These are phyloP conservation scores for Miniopterus natalensis DNA, from an alignment of 2,113 vertebrate species.

Conservation along the genomic window DNA sequence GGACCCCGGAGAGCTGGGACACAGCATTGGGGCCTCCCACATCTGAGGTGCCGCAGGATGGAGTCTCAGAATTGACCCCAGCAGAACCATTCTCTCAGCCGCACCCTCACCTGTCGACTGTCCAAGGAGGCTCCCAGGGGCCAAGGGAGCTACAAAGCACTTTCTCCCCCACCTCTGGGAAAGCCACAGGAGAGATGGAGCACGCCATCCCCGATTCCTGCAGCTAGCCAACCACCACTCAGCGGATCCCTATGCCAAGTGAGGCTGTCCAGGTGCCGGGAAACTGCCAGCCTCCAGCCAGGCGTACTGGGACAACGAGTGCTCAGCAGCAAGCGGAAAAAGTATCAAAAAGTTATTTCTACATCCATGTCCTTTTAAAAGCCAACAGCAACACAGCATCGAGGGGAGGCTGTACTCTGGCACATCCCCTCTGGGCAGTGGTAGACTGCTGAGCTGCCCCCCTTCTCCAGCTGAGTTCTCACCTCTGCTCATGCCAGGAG, in stretches of 20 bases:
- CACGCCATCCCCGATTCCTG: neutral
- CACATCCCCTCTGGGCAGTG: neutral
- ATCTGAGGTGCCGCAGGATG: neutral
- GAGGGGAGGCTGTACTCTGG: neutral
- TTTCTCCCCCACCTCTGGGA: neutral
- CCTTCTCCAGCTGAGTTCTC: neutral
- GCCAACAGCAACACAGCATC: neutral
- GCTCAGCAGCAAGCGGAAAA: constrained; percentile 54
- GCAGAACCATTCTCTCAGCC: neutral
- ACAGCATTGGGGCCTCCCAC: neutral
- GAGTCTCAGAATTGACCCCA: neutral
- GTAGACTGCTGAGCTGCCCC: neutral
- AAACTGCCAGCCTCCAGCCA: constrained; percentile 14
- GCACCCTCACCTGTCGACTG: neutral
- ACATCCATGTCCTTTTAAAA: neutral
- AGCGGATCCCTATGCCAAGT: neutral
- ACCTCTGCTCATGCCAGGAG: neutral
- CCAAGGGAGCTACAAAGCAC: neutral
- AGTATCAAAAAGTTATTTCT: neutral
- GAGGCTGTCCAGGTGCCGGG: neutral
- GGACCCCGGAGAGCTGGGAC: neutral
- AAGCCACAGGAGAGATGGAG: neutral
- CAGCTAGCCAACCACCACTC: neutral
- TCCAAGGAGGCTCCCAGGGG: neutral
- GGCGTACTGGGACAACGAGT: neutral